Conservation (phyloP, 2,113 vertebrate genomes). For the Conger conger region DNA sequence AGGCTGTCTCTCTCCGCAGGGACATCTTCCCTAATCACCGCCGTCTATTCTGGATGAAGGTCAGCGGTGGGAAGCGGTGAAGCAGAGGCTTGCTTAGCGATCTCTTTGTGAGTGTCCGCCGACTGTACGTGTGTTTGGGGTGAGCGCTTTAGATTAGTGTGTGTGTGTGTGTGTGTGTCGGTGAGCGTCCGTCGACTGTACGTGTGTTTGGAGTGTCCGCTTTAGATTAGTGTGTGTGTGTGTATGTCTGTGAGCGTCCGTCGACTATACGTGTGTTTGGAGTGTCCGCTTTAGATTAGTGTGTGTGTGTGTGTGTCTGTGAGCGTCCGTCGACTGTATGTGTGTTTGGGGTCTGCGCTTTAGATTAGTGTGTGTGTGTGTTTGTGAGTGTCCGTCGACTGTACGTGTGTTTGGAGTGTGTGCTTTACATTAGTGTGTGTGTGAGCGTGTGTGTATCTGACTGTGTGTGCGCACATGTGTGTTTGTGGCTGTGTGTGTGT, state of each 20-base stretch:
- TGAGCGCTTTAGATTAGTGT: too few species aligned
- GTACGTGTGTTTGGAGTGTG: too few species aligned
- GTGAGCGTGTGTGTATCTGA: not conserved
- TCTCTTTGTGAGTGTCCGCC: not conserved
- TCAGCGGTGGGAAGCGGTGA: not conserved
- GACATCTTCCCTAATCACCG: not conserved
- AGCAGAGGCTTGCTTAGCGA: not conserved
- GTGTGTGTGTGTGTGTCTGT: conserved; percentile 50
- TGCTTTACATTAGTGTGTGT: too few species aligned
- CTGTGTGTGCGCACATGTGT: not conserved
- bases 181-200: too few species aligned
- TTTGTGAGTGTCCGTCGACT: too few species aligned
- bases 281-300: too few species aligned
- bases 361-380: too few species aligned
- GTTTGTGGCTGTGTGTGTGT: conserved; percentile 44
- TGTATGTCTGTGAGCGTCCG: not conserved
- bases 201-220: too few species aligned
- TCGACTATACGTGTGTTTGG: not conserved
- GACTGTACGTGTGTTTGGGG: too few species aligned
- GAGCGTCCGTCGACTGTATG: too few species aligned
- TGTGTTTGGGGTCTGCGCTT: too few species aligned
- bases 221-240: not conserved
- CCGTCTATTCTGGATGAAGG: not conserved
- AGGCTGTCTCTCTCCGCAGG: not conserved
- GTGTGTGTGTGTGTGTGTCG: too few species aligned